phyloP scores from a whole-genome alignment of 2,888 invertebrate genomes.

The Saturnia pavonia region DNA sequence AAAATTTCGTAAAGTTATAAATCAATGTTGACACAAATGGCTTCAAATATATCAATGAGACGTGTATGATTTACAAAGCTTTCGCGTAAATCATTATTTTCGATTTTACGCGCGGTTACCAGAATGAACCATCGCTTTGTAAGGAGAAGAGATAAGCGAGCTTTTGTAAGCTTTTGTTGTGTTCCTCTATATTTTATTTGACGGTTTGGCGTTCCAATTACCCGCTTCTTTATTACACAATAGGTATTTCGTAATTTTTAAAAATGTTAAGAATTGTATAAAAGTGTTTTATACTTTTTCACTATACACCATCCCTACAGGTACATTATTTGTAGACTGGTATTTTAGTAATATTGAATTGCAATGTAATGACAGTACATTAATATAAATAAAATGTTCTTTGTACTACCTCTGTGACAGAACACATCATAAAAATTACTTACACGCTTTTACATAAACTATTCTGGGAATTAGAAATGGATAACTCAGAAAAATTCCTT shows the following conservation, averaged over 20 bases:
- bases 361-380: too few species aligned
- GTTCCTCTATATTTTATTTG: conserved; percentile 26
- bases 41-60: conserved; percentile 35
- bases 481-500: too few species aligned
- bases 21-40: conserved; percentile 37
- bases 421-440: too few species aligned
- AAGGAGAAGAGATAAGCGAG: conserved; percentile 31
- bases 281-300: background rate
- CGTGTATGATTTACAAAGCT: conserved; percentile 41
- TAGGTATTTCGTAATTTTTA: background rate
- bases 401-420: too few species aligned
- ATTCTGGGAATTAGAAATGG: too few species aligned
- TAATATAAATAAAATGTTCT: too few species aligned
- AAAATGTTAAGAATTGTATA: background rate
- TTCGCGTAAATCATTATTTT: conserved; percentile 38
- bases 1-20: conserved; percentile 23
- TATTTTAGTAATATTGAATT: background rate
- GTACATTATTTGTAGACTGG: too few species aligned
- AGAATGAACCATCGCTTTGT: conserved; percentile 35
- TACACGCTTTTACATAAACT: background rate
- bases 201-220: conserved; percentile 12
- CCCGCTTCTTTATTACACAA: background rate
- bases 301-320: too few species aligned
- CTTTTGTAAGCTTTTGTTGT: conserved; percentile 27
- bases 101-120: conserved; percentile 31